Conservation (phyloP, 1,140 invertebrate genomes). For the Alviniconcha marisindica region DNA sequence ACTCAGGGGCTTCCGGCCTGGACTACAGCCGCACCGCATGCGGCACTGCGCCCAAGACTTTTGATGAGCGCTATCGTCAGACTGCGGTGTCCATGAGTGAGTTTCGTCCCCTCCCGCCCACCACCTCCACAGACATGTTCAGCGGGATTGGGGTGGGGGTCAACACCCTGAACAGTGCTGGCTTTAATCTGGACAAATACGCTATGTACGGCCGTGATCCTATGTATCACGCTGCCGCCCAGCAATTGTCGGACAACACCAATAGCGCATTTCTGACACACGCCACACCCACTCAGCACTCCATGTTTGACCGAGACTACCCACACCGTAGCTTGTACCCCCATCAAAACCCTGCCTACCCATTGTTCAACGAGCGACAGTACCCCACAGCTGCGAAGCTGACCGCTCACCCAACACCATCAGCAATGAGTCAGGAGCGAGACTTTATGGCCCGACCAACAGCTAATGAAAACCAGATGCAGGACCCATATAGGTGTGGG, state of each 20-base stretch:
- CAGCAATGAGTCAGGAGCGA: slow-evolving; percentile 59
- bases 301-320: slow-evolving; percentile 70
- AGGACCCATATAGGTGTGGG: slow-evolving; percentile 71
- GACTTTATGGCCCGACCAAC: slow-evolving; percentile 64
- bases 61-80: slow-evolving; percentile 71
- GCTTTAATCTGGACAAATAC: slow-evolving; percentile 71
- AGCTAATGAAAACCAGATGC: slow-evolving; percentile 60
- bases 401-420: slow-evolving; percentile 48
- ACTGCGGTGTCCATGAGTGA: slow-evolving; percentile 61
- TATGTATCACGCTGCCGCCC: slow-evolving; percentile 60
- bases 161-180: slow-evolving; percentile 52
- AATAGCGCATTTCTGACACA: slow-evolving; percentile 70
- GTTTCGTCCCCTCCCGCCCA: slow-evolving; percentile 64
- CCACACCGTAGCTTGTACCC: slow-evolving; percentile 64
- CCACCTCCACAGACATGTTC: slow-evolving; percentile 69
- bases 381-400: slow-evolving; percentile 63
- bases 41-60: slow-evolving; percentile 64
- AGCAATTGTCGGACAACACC: slow-evolving; percentile 67
- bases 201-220: slow-evolving; percentile 63
- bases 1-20: slow-evolving; percentile 59
- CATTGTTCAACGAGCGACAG: slow-evolving; percentile 67
- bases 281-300: slow-evolving; percentile 65
- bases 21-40: slow-evolving; percentile 66
- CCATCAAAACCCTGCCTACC: slow-evolving; percentile 68
- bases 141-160: slow-evolving; percentile 58